Percentiles rank a stretch among this genome's conserved stretches.
phyloP scores from a whole-genome alignment of 2,888 invertebrate species.

The Amphimallon solstitiale region DNA sequence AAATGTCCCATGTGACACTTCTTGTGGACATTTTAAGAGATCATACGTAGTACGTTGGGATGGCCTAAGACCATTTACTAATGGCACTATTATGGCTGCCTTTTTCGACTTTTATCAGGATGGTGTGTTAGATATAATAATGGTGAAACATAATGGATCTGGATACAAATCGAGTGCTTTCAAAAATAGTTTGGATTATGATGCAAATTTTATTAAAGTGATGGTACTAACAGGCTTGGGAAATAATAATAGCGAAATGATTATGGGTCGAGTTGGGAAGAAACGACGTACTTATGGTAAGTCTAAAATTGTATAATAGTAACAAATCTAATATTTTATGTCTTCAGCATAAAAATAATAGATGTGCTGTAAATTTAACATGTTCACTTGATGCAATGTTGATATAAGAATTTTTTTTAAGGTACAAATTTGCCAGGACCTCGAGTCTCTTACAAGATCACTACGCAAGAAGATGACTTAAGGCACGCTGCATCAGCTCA shows the following conservation, averaged over 20 bases:
- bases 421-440: constrained; percentile 92
- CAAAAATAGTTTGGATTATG: constrained; percentile 89
- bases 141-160: constrained; percentile 64
- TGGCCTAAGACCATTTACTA: constrained; percentile 75
- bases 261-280: constrained; percentile 78
- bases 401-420: constrained; percentile 51
- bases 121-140: constrained; percentile 90
- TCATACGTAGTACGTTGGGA: constrained; percentile 84
- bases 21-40: constrained; percentile 74
- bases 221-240: constrained; percentile 88
- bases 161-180: constrained; percentile 78
- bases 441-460: constrained; percentile 85
- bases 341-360: too few species aligned
- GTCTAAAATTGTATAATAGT: too few species aligned
- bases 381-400: too few species aligned
- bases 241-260: constrained; percentile 75
- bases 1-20: constrained; percentile 77
- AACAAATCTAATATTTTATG: too few species aligned
- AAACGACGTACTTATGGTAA: constrained; percentile 82
- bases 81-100: constrained; percentile 82
- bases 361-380: too few species aligned
- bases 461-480: constrained; percentile 85
- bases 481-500: constrained; percentile 88
- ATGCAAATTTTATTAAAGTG: constrained; percentile 95
- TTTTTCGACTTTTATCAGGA: constrained; percentile 96